Evolutionary conservation across 2,888 invertebrate genomes (phyloP).

Genomic region (Andrena chrysosceles): DNA sequence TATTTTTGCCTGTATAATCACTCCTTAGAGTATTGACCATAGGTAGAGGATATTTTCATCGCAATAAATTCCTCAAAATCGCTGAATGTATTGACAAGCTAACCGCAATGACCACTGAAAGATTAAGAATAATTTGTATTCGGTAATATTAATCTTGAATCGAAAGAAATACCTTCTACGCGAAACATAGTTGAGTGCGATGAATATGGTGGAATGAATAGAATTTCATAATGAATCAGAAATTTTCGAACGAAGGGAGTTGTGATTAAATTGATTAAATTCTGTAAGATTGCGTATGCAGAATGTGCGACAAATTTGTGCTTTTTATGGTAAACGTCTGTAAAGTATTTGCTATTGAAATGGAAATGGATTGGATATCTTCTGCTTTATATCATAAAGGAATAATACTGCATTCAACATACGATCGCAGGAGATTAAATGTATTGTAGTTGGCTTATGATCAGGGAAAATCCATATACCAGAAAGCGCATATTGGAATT

Average conservation of each 20-base stretch:
- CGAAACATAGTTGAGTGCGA: no score
- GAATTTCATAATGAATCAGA: not conserved
- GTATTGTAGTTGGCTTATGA: constrained; percentile 39
- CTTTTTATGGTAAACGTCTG: not conserved
- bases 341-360: constrained; percentile 6
- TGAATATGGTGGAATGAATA: no score
- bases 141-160: no score
- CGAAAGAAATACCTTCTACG: no score
- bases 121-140: no score
- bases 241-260: not conserved
- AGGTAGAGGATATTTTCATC: no score
- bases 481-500: constrained; percentile 32
- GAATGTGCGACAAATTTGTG: not conserved
- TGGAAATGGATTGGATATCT: constrained; percentile 2
- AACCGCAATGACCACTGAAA: no score
- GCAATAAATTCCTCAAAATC: no score
- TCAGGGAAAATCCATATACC: constrained; percentile 31
- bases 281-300: not conserved
- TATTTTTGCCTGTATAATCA: no score
- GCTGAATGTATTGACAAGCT: no score
- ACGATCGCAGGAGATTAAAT: constrained; percentile 29
- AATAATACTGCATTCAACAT: constrained; percentile 22
- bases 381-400: not conserved
- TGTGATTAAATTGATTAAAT: not conserved
- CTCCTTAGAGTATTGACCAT: no score